phyloP scores from a whole-genome alignment of 2,113 vertebrate genomes.

The Ageneiosus marmoratus region DNA sequence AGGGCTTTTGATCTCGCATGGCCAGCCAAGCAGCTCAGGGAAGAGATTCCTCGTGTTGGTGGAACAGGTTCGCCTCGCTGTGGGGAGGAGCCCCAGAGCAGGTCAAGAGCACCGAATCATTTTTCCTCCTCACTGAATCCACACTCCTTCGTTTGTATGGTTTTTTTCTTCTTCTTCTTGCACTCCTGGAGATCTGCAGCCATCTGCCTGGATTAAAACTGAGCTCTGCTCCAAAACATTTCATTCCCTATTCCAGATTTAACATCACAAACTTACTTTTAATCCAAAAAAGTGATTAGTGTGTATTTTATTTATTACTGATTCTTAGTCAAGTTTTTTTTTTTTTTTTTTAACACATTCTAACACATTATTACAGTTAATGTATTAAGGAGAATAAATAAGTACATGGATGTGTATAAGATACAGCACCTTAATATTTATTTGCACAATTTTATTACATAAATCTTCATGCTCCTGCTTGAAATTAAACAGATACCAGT shows the following conservation, averaged over 20 bases:
- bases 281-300: background rate
- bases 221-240: background rate
- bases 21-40: conserved; percentile 45
- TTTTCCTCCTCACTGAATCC: conserved; percentile 46
- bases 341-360: background rate
- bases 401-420: background rate
- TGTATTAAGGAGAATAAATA: background rate
- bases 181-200: conserved; percentile 19
- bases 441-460: background rate
- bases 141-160: conserved; percentile 13
- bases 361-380: background rate
- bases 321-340: background rate
- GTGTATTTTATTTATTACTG: background rate
- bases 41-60: conserved; percentile 44
- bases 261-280: background rate
- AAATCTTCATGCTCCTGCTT: background rate
- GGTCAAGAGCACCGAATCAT: conserved; percentile 54
- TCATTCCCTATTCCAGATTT: background rate
- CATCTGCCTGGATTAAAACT: background rate
- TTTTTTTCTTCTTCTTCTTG: too few species aligned
- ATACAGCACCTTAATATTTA: background rate
- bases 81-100: conserved; percentile 40
- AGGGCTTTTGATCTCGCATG: conserved; percentile 54
- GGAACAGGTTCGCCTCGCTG: conserved; percentile 32
- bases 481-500: background rate